Base-by-base conservation (phyloP, 2,888 invertebrate genomes). In the Tanypteryx hageni region DNA sequence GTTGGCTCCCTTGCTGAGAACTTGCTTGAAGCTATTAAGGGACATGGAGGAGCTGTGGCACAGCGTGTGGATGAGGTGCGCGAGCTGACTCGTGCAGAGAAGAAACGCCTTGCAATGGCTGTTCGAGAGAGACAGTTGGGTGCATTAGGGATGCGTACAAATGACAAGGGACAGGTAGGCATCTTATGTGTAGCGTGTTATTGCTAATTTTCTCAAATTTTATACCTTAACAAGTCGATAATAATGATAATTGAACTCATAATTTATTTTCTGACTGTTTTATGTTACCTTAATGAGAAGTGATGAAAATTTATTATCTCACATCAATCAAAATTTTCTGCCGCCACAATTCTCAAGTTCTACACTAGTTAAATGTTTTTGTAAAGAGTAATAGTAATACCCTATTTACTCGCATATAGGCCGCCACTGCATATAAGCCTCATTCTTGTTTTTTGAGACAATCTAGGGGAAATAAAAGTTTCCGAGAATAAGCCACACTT, bases 1-100 rank as follows among this genome's bases (percentile, higher is more conserved):
- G 98, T 99, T 1, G 99, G 99, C 92, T 99, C 99, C 3, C 96
- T 99, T 94, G 99, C 99, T 0, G 99, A 99, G 96, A 99, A 99
- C 95, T 96, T 99, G 18, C 96, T 99, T 93, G 98, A 98, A 94
- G 98, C 98, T 0, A 95, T 89, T 61, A 89, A 89, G n/a, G 89
- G 89, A 11, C 89, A 89, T 56, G 89, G 89, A 44, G 89, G 89
- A 89, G 89, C 97, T 93, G 98, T 98, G 11, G 98, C 98, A 0
- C 97, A 97, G 92, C 96, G 98, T 94, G 99, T 99, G 93, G 99
- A 99, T 94, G 97, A 98, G 95, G 99, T 99, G 0, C 96, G 99
- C 0, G 98, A 98, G 94, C 98, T 99, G 94, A 99, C 99, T 0
- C 96, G 98, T 93, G 97, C 98, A 94, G 99, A 99, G 95, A 99